These are phyloP conservation scores for Ptychobarbus kaznakovi DNA, from an alignment of 2,797 vertebrate species.

Conservation along the genomic window DNA sequence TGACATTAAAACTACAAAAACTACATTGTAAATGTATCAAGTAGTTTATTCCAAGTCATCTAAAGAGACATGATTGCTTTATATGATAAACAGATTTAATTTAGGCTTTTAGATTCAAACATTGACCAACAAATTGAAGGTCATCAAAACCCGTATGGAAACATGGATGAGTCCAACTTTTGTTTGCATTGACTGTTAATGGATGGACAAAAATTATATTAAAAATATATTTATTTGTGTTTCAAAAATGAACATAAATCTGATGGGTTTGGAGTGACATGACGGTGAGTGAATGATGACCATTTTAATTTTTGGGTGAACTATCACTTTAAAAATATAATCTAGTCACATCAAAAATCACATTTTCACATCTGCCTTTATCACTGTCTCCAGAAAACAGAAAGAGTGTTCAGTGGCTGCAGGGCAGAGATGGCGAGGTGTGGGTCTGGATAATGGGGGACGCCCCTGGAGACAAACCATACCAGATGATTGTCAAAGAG, in stretches of 20 bases:
- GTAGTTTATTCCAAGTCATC: not conserved
- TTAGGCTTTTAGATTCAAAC: not conserved
- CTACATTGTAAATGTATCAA: not conserved
- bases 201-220: not conserved
- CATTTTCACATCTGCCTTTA: slow-evolving; percentile 12
- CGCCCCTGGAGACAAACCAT: slow-evolving; percentile 79
- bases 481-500: slow-evolving; percentile 81
- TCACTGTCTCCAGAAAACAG: slow-evolving; percentile 67
- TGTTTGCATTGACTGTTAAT: not conserved
- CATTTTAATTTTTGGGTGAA: too few species aligned
- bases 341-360: not conserved
- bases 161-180: not conserved
- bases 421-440: slow-evolving; percentile 79
- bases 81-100: not conserved
- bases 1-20: not conserved
- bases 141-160: not conserved
- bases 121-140: not conserved
- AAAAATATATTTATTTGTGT: not conserved
- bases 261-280: not conserved
- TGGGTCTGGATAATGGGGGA: slow-evolving; percentile 91
- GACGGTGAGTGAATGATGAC: not conserved
- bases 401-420: slow-evolving; percentile 80
- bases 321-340: not conserved
- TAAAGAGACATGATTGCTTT: not conserved
- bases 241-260: not conserved